A percentile compares a stretch with the other conserved stretches of the same genome.
phyloP scores from a whole-genome alignment of 1,140 invertebrate genomes.

The Maniola jurtina region DNA sequence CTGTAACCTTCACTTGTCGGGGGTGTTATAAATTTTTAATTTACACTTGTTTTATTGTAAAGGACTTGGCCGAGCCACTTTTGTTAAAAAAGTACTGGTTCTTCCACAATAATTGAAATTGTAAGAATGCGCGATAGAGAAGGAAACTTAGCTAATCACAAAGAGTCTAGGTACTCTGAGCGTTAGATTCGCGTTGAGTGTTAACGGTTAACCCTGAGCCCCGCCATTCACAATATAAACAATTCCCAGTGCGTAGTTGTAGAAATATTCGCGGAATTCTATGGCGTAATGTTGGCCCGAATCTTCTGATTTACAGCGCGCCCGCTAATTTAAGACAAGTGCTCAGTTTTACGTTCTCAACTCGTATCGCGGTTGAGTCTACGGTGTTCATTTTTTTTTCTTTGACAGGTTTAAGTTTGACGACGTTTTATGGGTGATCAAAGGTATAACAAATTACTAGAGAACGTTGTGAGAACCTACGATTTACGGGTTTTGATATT shows the following conservation, averaged over 20 bases:
- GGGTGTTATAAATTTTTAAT: too few species aligned
- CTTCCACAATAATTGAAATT: background rate
- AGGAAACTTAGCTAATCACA: background rate
- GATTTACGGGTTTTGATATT: too few species aligned
- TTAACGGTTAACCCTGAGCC: constrained; percentile 23
- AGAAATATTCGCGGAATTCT: constrained; percentile 49
- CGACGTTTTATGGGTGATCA: background rate
- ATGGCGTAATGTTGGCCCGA: constrained; percentile 54
- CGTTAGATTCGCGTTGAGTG: constrained; percentile 13
- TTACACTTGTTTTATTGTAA: too few species aligned
- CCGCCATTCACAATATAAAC: constrained; percentile 43
- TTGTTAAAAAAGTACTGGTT: too few species aligned
- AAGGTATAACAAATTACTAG: too few species aligned
- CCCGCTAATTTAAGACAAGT: constrained; percentile 62
- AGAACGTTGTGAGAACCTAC: background rate
- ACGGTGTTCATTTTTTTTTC: background rate
- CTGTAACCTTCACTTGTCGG: too few species aligned
- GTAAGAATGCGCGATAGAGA: background rate
- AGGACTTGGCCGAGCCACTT: too few species aligned
- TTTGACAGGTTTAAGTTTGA: background rate
- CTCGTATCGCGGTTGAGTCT: constrained; percentile 13
- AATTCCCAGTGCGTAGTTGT: constrained; percentile 37
- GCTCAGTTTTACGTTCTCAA: constrained; percentile 40
- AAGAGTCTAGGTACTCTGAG: background rate
- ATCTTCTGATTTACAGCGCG: constrained; percentile 53